Conservation (phyloP, 1,140 invertebrate genomes). For the Psilanteris sp. region DNA sequence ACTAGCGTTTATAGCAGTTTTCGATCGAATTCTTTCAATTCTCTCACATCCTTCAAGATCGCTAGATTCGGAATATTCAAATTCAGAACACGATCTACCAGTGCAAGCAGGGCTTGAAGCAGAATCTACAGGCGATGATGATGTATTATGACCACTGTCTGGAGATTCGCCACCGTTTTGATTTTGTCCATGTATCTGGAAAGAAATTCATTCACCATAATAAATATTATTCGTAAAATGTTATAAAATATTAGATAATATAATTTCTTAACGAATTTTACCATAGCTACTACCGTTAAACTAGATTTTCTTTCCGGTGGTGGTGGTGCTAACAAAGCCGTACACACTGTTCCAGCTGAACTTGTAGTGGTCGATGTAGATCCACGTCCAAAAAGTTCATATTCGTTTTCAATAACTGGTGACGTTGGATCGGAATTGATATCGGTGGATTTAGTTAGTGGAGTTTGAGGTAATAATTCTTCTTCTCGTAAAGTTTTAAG, state of each 20-base stretch:
- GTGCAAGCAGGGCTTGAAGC: slow-evolving; percentile 84
- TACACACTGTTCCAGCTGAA: slow-evolving; percentile 93
- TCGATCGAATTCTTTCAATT: slow-evolving; percentile 90
- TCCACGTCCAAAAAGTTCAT: slow-evolving; percentile 92
- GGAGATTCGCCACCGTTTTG: slow-evolving; percentile 85
- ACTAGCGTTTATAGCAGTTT: slow-evolving; percentile 91
- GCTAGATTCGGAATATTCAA: slow-evolving; percentile 88
- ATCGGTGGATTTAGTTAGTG: slow-evolving; percentile 71
- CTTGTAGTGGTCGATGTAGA: slow-evolving; percentile 94
- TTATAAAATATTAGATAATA: too few relatives aligned
- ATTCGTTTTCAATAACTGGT: slow-evolving; percentile 88
- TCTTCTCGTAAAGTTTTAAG: slow-evolving; percentile 91
- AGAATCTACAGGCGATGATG: slow-evolving; percentile 89
- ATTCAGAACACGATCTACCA: slow-evolving; percentile 86
- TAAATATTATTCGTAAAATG: too few relatives aligned
- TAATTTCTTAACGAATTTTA: too few relatives aligned
- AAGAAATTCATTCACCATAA: not conserved
- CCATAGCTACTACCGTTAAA: slow-evolving; percentile 78
- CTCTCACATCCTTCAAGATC: slow-evolving; percentile 91
- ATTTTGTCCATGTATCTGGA: slow-evolving; percentile 82
- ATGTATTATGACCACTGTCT: slow-evolving; percentile 90
- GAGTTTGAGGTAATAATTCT: slow-evolving; percentile 79
- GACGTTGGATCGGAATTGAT: slow-evolving; percentile 79
- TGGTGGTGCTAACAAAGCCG: slow-evolving; percentile 86
- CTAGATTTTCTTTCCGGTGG: slow-evolving; percentile 88